These are phyloP conservation scores for Bombus sibiricus DNA, from an alignment of 1,140 invertebrate genomes.

Conservation along the genomic window DNA sequence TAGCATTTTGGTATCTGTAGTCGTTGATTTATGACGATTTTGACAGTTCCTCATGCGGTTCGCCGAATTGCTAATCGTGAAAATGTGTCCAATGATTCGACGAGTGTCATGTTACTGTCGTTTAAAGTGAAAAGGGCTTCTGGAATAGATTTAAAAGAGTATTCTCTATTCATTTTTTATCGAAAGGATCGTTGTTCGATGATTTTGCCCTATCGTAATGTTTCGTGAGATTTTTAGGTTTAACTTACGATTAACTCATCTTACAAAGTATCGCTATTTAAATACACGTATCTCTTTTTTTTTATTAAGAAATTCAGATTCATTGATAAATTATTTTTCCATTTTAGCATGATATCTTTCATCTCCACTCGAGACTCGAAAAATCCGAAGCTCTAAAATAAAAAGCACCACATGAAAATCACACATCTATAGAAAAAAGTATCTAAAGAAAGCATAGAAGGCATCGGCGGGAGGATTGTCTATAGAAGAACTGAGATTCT, in stretches of 20 bases:
- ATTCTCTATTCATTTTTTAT: neutral
- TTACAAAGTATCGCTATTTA: too few species aligned
- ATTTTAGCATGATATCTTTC: too few species aligned
- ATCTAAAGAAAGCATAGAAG: neutral
- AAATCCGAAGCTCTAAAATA: neutral
- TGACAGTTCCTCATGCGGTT: neutral
- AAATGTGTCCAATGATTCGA: neutral
- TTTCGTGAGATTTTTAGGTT: too few species aligned
- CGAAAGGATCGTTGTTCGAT: too few species aligned
- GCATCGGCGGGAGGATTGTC: neutral
- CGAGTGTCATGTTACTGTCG: neutral
- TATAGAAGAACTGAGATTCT: neutral
- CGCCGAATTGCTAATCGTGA: neutral
- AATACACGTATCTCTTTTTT: too few species aligned
- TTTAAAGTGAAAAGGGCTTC: neutral
- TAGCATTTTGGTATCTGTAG: too few species aligned
- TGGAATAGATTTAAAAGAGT: neutral
- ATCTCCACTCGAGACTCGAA: neutral
- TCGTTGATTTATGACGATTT: constrained; percentile 23
- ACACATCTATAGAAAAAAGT: neutral
- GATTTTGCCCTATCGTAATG: too few species aligned
- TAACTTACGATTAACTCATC: too few species aligned
- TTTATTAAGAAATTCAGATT: too few species aligned
- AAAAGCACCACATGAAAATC: neutral
- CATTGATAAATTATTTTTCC: too few species aligned